Conservation (phyloP, 2,888 invertebrate genomes). For the Ophioninae sp. region DNA sequence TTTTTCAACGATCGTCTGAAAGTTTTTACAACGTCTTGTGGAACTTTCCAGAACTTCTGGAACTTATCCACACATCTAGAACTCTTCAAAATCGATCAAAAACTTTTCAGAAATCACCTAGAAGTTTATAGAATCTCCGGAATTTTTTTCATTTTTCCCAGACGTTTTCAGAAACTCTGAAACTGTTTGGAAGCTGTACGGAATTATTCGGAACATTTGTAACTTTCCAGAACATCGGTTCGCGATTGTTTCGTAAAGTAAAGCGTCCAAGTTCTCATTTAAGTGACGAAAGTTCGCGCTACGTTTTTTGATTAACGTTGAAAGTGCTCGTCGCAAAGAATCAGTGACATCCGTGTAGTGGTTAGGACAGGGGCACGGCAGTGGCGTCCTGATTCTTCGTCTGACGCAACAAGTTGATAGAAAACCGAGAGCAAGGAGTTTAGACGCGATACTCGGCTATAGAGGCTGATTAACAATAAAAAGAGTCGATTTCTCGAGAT, state of each 20-base stretch:
- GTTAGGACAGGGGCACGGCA: conserved; percentile 44
- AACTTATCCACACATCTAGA: too few species aligned
- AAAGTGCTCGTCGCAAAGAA: conserved; percentile 8
- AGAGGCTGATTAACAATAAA: background rate
- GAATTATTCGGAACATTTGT: too few species aligned
- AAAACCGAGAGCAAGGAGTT: conserved; percentile 18
- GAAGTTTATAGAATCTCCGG: too few species aligned
- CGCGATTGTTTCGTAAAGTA: background rate
- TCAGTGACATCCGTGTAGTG: conserved; percentile 19
- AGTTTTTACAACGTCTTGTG: too few species aligned
- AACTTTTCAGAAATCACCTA: too few species aligned
- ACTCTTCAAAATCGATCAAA: too few species aligned
- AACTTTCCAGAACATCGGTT: too few species aligned
- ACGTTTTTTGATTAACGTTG: background rate
- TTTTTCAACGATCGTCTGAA: too few species aligned
- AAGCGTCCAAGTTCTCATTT: background rate
- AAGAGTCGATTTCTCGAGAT: background rate
- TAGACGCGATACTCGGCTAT: background rate
- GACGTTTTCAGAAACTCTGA: too few species aligned
- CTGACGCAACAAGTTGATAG: conserved; percentile 44
- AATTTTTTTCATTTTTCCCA: too few species aligned
- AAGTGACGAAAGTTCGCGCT: background rate
- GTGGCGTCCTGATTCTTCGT: conserved; percentile 45
- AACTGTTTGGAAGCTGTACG: too few species aligned
- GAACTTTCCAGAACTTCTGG: too few species aligned